Evolutionary conservation across 2,888 invertebrate species (phyloP).

Genomic region (Pollenia griseotomentosa): DNA sequence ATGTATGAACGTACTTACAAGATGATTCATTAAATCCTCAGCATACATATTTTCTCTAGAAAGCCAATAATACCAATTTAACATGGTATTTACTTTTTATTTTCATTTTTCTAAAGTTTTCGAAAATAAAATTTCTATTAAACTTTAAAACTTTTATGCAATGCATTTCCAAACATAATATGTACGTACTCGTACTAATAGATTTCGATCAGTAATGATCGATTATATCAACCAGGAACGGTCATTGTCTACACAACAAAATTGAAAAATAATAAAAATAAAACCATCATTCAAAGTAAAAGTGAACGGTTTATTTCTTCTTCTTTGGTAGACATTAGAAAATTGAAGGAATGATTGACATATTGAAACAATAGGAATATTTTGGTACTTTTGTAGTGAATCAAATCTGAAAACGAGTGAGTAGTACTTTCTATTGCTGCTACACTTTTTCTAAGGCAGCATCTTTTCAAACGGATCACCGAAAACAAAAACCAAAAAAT

Average conservation of each 20-base stretch:
- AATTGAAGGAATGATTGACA: slow-evolving; percentile 68
- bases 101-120: not conserved
- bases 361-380: slow-evolving; percentile 67
- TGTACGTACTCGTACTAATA: not conserved
- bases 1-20: too few species aligned
- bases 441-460: not conserved
- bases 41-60: not conserved
- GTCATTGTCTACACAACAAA: slow-evolving; percentile 36
- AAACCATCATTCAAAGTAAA: slow-evolving; percentile 66
- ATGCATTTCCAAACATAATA: slow-evolving; percentile 27
- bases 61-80: not conserved
- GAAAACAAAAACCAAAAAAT: slow-evolving; percentile 56
- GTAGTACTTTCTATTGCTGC: slow-evolving; percentile 53
- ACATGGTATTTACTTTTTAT: not conserved
- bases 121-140: slow-evolving; percentile 35
- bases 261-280: slow-evolving; percentile 22
- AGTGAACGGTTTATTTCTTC: slow-evolving; percentile 48
- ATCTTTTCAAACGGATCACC: slow-evolving; percentile 35
- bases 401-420: slow-evolving; percentile 41
- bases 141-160: slow-evolving; percentile 55
- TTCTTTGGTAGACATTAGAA: slow-evolving; percentile 21
- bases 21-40: not conserved
- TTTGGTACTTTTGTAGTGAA: slow-evolving; percentile 41
- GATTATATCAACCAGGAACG: slow-evolving; percentile 38
- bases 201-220: slow-evolving; percentile 66